Evolutionary conservation across 2,113 vertebrate genomes (phyloP), one percentile per base, ranked within the genome.

Genomic region (Leucopsar rothschildi): DNA sequence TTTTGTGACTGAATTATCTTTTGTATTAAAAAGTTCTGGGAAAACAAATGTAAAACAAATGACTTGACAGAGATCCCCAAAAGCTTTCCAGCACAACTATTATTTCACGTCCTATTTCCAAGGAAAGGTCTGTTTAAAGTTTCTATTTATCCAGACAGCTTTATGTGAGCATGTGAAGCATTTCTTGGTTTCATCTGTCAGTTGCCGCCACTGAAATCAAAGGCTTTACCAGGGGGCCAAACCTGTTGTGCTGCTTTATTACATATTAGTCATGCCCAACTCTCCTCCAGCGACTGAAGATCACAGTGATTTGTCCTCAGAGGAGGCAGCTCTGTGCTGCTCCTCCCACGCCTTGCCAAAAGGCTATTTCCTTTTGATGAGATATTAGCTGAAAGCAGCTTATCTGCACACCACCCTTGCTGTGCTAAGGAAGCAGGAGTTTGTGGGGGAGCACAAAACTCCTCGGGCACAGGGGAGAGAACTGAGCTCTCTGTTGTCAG

Each of bases 401-500:
- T 5, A 1, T 59, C 37, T 2, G 6, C 45, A 2, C 11, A 1
- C 12, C 3, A 0, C 49, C 49, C 33, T 65, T 3, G 6, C 40
- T 20, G 61, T 0, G 10, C 50, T 39, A 8, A 35, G 5, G 8
- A 24, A 78, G 77, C 20, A 16, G 64, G 39, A 92, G 35, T 19
- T 33, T 8, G 11, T 1, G 1, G 69, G 22, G 22, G 13, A 72
- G 17, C 12, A 0, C 23, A 5, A 12, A 8, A 3, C 37, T 68
- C 31, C 40, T 25, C 9, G 0, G 15, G 39, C 19, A 8, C 8
- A 14, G 39, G 16, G 33, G 20, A n/a, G 28, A n/a, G 12, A 65
- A 9, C 11, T 16, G 1, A 0, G 7, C 7, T 64, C 44, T 10
- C 40, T 65, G 28, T 14, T 0, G 0, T 45, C 2, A 4, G 12